phyloP scores from a whole-genome alignment of 2,113 vertebrate species.

The Psilopsiagon aymara region DNA sequence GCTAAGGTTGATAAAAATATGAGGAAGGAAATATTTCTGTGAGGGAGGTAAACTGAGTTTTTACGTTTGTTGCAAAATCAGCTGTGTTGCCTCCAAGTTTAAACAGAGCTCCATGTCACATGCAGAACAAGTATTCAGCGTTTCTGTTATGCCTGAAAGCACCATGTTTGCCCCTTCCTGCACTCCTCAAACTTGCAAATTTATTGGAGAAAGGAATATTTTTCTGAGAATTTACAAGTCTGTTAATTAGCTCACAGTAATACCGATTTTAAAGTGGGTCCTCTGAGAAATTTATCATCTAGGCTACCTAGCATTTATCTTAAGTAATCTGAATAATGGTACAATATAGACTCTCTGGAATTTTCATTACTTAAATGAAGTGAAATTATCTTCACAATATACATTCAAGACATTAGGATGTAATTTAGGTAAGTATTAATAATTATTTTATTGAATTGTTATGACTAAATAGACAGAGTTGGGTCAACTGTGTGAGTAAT shows the following conservation, averaged over 20 bases:
- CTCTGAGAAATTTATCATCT: slow-evolving; percentile 53
- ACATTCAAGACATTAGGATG: slow-evolving; percentile 41
- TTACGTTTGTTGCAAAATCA: background rate
- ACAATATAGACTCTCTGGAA: slow-evolving; percentile 26
- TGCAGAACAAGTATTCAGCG: background rate
- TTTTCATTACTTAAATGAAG: slow-evolving; percentile 47
- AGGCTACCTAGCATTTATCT: slow-evolving; percentile 35
- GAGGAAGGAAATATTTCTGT: background rate
- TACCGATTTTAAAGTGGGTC: slow-evolving; percentile 49
- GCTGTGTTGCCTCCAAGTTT: background rate
- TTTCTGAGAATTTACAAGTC: background rate
- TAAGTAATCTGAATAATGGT: slow-evolving; percentile 49
- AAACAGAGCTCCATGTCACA: background rate
- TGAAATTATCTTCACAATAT: slow-evolving; percentile 49
- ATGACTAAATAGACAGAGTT: slow-evolving; percentile 40
- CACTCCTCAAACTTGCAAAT: background rate
- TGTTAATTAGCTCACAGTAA: slow-evolving; percentile 42
- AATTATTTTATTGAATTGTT: slow-evolving; percentile 58
- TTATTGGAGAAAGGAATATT: background rate
- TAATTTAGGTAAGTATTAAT: slow-evolving; percentile 62
- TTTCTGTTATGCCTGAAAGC: background rate
- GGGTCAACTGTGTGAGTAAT: slow-evolving; percentile 14
- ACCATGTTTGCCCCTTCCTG: background rate
- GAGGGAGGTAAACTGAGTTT: background rate
- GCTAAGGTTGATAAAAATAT: background rate